Percentiles rank a stretch among this genome's conserved stretches.
Conservation (phyloP, 2,797 vertebrate species). For the Gymnoscopelus braueri region DNA sequence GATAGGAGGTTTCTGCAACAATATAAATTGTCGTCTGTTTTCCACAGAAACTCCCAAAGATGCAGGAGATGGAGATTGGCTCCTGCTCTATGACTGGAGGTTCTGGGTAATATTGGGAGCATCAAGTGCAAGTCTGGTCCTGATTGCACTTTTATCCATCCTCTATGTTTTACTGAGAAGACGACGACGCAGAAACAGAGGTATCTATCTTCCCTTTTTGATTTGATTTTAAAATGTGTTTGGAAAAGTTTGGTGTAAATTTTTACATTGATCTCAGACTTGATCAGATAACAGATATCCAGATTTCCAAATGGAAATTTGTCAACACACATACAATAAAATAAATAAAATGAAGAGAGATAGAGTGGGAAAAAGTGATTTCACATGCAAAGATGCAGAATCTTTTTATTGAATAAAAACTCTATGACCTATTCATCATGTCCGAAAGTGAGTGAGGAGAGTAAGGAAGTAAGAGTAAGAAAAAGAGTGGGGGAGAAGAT, state of each 20-base stretch:
- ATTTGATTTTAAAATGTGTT: neutral
- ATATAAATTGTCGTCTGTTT: slow-evolving; percentile 24
- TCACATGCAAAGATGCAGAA: no score
- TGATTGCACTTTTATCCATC: slow-evolving; percentile 42
- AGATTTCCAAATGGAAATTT: no score
- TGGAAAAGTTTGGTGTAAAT: no score
- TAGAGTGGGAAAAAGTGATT: no score
- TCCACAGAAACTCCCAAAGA: slow-evolving; percentile 14
- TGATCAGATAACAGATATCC: no score
- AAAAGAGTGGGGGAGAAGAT: neutral
- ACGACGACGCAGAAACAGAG: slow-evolving; percentile 30
- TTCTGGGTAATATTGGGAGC: slow-evolving; percentile 40
- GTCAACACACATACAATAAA: no score
- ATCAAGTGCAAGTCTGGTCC: slow-evolving; percentile 6
- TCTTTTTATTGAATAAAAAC: no score
- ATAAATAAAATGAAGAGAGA: no score
- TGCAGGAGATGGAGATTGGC: accelerated
- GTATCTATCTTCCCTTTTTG: slow-evolving; percentile 38
- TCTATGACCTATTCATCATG: no score
- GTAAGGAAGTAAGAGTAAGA: neutral
- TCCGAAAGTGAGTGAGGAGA: no score
- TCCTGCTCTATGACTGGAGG: neutral
- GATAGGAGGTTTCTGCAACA: no score
- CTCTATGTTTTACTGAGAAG: slow-evolving; percentile 25
- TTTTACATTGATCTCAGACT: no score